These are phyloP conservation scores for Columba livia DNA, from an alignment of 2,113 vertebrate genomes.

Conservation along the genomic window DNA sequence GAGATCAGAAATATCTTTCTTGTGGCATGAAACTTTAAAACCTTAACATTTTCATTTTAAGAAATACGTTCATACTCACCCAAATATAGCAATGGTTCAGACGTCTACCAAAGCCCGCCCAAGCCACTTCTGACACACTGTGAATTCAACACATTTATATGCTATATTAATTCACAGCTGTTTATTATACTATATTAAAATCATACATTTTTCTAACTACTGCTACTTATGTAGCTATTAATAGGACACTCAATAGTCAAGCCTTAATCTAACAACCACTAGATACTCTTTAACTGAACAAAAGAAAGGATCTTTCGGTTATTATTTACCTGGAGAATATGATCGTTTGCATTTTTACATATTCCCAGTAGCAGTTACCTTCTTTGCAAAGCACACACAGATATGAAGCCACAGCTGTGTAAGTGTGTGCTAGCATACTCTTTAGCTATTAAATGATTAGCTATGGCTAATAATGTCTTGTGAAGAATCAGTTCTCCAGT, in stretches of 20 bases:
- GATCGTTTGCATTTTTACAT: background rate
- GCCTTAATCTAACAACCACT: background rate
- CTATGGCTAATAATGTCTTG: background rate
- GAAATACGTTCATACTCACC: background rate
- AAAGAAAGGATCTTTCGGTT: background rate
- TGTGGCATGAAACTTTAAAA: background rate
- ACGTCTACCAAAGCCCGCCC: background rate
- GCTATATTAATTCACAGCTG: background rate
- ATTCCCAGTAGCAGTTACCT: background rate
- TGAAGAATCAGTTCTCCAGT: constrained; percentile 3
- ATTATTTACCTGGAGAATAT: background rate
- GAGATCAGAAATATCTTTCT: background rate
- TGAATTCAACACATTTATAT: background rate
- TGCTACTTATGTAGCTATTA: background rate
- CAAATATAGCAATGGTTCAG: background rate
- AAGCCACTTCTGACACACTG: background rate
- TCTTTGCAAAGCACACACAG: background rate
- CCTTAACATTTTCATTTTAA: constrained; percentile 19
- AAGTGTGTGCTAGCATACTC: background rate
- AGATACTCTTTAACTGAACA: background rate
- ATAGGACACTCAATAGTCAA: background rate
- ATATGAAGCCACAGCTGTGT: background rate
- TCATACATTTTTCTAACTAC: background rate
- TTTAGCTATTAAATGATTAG: constrained; percentile 1
- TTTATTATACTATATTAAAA: background rate